Conservation (phyloP, 2,113 vertebrate genomes). For the Malurus elegans region DNA sequence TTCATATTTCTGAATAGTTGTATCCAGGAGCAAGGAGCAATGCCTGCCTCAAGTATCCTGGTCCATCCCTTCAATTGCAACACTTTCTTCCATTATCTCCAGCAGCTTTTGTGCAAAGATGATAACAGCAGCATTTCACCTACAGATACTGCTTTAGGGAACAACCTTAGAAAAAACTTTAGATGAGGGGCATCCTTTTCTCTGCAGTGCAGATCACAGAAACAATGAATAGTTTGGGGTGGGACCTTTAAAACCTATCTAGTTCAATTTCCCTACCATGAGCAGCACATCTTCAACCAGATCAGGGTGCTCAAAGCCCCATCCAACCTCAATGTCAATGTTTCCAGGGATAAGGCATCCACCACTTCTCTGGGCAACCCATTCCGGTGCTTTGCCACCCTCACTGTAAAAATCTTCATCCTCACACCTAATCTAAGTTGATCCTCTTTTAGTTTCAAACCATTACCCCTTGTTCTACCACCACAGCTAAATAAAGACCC, state of each 20-base stretch:
- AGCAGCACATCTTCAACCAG: background rate
- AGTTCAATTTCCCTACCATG: background rate
- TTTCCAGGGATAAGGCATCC: background rate
- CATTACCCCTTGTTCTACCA: background rate
- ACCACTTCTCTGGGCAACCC: background rate
- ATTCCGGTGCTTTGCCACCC: rapidly evolving
- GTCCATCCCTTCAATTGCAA: background rate
- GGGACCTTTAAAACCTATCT: background rate
- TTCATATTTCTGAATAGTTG: background rate
- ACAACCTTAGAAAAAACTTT: background rate
- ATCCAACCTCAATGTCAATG: background rate
- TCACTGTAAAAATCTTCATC: background rate
- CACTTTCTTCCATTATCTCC: background rate
- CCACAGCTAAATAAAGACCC: background rate
- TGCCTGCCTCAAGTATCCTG: background rate
- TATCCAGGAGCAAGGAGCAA: background rate
- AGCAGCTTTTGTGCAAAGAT: background rate
- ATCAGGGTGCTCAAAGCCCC: background rate
- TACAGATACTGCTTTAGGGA: background rate
- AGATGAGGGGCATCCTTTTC: background rate
- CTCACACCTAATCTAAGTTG: background rate
- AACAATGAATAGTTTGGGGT: background rate
- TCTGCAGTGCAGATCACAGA: background rate
- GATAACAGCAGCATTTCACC: background rate
- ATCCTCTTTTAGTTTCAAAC: background rate